Base-by-base conservation (phyloP, 2,113 vertebrate species). In the Pomatorhinus ruficollis region DNA sequence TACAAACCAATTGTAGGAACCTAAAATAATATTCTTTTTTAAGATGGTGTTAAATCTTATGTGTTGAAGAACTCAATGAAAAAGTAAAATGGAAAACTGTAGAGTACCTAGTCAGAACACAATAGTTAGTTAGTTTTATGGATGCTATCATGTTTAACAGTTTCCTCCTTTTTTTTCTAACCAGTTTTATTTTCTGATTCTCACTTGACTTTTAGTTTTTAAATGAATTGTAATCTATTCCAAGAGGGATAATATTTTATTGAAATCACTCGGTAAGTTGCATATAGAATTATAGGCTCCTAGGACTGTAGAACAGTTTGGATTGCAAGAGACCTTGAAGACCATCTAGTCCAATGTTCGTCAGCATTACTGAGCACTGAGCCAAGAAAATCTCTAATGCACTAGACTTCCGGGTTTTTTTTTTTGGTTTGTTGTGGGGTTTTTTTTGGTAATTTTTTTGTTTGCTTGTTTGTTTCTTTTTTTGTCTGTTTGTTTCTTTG, bases 11-110 rank as follows among this genome's bases (percentile, higher is more conserved):
- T 94, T 91, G 57, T 79, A 94, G 49, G 45, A 64, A 93, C 83
- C 40, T 92, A 79, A 97, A 96, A 59, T 87, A 85, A 90, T 88
- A 37, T 0, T 42, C n/a, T 69, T 96, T 96, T 95, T 79, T 88
- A 93, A 83, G 87, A 68, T 54, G 86, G 64, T 88, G 45, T 83
- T 96, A 83, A 89, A 81, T 76, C 92, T 96, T 94, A 66, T 33
- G 93, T 96, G 82, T 14, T 37, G 63, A 92, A 77, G 85, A 95
- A 97, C 68, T 95, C 39, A 97, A 89, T 95, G 97, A 96, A 97
- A 97, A 98, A 96, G 50, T 96, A 97, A 94, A 97, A 96, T 97
- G 88, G 85, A 97, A 96, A 96, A 93, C 87, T 94, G 87, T 95
- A 81, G 95, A 97, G 37, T 93, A 96, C 69, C 54, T 91, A 91